Percentiles rank a stretch among this genome's conserved stretches.
Evolutionary conservation across 2,888 invertebrate species (phyloP).

Genomic region (Kuschelorhynchus macadamiae): DNA sequence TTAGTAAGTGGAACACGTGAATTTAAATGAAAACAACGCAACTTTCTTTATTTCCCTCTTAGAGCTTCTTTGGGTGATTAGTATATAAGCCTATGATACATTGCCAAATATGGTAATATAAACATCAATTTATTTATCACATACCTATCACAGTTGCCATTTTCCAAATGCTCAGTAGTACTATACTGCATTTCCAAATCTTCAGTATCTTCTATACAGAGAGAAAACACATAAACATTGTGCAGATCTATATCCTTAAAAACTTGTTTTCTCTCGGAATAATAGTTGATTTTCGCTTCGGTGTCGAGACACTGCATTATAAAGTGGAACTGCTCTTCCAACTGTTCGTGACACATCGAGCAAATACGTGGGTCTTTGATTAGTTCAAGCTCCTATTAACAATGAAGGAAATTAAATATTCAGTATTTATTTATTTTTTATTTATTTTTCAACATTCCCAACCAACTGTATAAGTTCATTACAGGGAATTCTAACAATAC

Average conservation of each 20-base stretch:
- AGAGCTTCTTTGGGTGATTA: too few relatives aligned
- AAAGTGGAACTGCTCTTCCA: constrained; percentile 49
- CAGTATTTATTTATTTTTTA: too few relatives aligned
- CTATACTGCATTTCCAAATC: constrained; percentile 8
- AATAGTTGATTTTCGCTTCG: constrained; percentile 48
- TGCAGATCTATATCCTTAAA: constrained; percentile 35
- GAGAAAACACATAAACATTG: constrained; percentile 37
- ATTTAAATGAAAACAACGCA: too few relatives aligned
- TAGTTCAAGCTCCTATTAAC: constrained; percentile 24
- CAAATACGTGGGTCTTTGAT: constrained; percentile 41
- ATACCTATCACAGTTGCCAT: constrained; percentile 7
- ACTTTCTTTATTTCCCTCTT: too few relatives aligned
- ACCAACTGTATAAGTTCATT: too few relatives aligned
- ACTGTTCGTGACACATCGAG: constrained; percentile 38
- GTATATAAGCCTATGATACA: too few relatives aligned
- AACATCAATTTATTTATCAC: too few relatives aligned
- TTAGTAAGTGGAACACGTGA: too few relatives aligned
- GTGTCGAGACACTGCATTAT: constrained; percentile 48
- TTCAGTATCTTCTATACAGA: constrained; percentile 31
- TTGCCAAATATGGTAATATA: too few relatives aligned
- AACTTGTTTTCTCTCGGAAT: constrained; percentile 40
- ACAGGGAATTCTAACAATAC: too few relatives aligned
- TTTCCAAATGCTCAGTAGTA: neutral
- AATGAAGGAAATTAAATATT: neutral
- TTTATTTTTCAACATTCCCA: too few relatives aligned